A percentile compares a stretch with the other conserved stretches of the same genome.
Evolutionary conservation across 2,888 invertebrate genomes (phyloP).

Genomic region (Nezara viridula): DNA sequence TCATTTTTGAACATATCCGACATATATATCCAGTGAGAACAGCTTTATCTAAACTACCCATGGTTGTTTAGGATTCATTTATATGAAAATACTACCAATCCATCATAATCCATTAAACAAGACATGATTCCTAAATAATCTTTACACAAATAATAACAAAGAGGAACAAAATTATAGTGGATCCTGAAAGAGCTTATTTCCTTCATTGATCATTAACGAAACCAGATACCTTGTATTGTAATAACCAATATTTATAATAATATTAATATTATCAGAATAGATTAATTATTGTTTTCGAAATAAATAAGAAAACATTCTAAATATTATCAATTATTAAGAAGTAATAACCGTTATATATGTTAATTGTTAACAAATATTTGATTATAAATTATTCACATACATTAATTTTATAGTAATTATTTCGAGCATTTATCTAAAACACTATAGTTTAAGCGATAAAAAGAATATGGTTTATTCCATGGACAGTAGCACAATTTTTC

Average conservation of each 20-base stretch:
- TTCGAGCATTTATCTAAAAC: too few species aligned
- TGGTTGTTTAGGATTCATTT: slow-evolving; percentile 68
- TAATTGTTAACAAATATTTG: too few species aligned
- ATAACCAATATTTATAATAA: not conserved
- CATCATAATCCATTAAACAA: not conserved
- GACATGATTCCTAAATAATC: slow-evolving; percentile 26
- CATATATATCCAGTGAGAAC: slow-evolving; percentile 87
- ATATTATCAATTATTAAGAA: too few species aligned
- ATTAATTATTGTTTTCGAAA: not conserved
- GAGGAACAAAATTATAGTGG: not conserved
- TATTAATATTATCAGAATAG: not conserved
- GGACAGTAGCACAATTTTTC: too few species aligned
- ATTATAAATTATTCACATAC: too few species aligned
- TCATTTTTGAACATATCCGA: slow-evolving; percentile 88
- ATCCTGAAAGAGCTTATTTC: too few species aligned
- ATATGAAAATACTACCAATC: not conserved
- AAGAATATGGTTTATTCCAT: too few species aligned
- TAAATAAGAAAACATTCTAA: too few species aligned
- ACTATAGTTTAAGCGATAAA: too few species aligned
- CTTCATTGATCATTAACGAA: not conserved
- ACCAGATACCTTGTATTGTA: not conserved
- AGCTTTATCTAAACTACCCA: slow-evolving; percentile 88
- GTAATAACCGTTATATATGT: too few species aligned
- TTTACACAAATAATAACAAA: slow-evolving; percentile 17
- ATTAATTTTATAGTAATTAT: too few species aligned